Conservation (phyloP, 2,888 invertebrate species). For the Strigamia transsilvanica region DNA sequence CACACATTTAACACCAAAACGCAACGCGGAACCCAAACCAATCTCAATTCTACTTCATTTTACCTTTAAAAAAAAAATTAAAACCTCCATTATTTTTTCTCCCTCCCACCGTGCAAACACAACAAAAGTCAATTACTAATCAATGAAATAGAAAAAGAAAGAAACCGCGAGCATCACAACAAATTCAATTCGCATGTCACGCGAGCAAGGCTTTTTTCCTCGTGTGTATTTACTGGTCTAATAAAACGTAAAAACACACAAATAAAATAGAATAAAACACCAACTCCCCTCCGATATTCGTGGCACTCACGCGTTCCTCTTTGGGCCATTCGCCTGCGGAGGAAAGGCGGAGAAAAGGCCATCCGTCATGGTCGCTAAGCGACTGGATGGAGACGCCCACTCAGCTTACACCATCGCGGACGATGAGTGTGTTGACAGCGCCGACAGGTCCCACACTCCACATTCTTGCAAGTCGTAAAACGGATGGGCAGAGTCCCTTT, state of each 20-base stretch:
- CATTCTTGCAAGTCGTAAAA: background rate
- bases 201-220: background rate
- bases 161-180: background rate
- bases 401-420: background rate
- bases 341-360: slow-evolving; percentile 14
- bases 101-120: background rate
- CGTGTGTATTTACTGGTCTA: background rate
- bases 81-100: background rate
- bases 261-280: background rate
- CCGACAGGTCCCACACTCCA: background rate
- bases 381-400: slow-evolving; percentile 24
- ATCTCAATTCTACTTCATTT: too few relatives aligned
- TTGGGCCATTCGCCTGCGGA: slow-evolving; percentile 5
- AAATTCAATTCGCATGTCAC: background rate
- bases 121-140: background rate
- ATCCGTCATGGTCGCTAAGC: slow-evolving; percentile 30
- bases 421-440: slow-evolving; percentile 5
- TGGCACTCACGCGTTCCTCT: background rate
- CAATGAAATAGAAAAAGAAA: background rate
- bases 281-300: background rate
- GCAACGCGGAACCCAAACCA: too few relatives aligned
- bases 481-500: background rate
- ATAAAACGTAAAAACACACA: background rate
- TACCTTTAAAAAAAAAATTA: background rate
- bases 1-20: too few relatives aligned